These are phyloP conservation scores for Ictalurus punctatus DNA, from an alignment of 2,113 vertebrate genomes.

Conservation along the genomic window DNA sequence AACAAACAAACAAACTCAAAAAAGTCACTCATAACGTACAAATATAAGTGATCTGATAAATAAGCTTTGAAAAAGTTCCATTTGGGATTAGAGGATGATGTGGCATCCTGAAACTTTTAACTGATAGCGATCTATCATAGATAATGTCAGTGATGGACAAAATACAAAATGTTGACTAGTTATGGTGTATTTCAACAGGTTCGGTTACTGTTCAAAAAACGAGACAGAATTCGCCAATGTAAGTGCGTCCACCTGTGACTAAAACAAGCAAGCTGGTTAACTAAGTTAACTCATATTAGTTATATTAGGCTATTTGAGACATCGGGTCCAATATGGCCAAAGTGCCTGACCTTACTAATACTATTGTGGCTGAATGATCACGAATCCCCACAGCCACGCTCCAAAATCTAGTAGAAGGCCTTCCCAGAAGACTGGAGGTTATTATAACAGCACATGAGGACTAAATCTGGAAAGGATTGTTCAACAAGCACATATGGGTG, in stretches of 20 bases:
- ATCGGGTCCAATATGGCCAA: background rate
- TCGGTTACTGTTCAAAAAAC: background rate
- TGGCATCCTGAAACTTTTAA: background rate
- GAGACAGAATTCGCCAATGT: no score
- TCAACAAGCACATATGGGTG: background rate
- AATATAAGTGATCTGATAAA: background rate
- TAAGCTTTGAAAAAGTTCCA: background rate
- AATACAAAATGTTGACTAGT: background rate
- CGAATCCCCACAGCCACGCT: background rate
- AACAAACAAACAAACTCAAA: background rate
- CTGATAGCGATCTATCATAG: background rate
- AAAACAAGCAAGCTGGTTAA: background rate
- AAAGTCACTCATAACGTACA: background rate
- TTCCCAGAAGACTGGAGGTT: background rate
- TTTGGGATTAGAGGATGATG: background rate
- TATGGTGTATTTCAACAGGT: background rate
- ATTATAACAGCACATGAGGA: background rate
- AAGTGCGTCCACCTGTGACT: background rate
- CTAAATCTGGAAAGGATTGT: background rate
- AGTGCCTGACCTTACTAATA: background rate
- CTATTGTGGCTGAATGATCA: background rate
- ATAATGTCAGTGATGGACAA: background rate
- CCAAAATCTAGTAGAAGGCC: background rate
- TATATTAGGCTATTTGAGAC: background rate
- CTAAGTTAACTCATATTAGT: background rate